Evolutionary conservation across 2,113 vertebrate species (phyloP), one percentile per base, ranked within the genome.

Genomic region (Vombatus ursinus): DNA sequence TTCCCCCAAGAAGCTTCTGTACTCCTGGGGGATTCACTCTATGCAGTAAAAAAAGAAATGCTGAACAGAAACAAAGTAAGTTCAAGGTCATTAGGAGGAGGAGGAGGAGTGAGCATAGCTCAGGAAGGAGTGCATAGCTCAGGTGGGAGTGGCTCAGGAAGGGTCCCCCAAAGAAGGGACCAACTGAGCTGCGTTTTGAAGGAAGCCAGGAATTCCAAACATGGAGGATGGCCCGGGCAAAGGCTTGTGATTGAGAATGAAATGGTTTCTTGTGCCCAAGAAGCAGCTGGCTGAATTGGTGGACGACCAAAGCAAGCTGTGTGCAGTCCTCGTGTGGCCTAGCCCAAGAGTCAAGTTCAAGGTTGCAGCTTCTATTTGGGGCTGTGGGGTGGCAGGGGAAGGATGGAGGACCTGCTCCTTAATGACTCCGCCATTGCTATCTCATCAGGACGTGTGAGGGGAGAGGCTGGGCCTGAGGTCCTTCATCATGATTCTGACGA

Each of bases 241-340:
- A n/a, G 31, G 16, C 0, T 0, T 22, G n/a, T 22, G 37, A 44
- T 8, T 68, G 28, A 11, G 10, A 31, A 37, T 14, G 31, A 31
- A 31, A 2, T 0, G 10, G 54, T 37, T 31, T 68, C 28, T 44
- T 8, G 37, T 44, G 19, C 6, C 68, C 68, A 84, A 77, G 68
- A 77, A 77, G 7, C 37, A 44, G 37, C 19, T 3, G 8, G 19
- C 37, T 8, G 16, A 44, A 77, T 22, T 22, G 37, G 37, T n/a
- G 3, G 2, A 19, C 16, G 68, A n/a, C 16, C 16, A 44, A 22
- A 22, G 37, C 16, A 8, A 3, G 28, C 91, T 25, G 0, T 0
- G 14, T 8, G 4, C 8, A n/a, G 47, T 61, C 44, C 50, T 8
- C 0, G 24, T 0, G 0, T 25, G 8, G 91, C 44, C 12, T 0